Conservation (phyloP, 2,888 invertebrate genomes). For the Eupithecia centaureata region DNA sequence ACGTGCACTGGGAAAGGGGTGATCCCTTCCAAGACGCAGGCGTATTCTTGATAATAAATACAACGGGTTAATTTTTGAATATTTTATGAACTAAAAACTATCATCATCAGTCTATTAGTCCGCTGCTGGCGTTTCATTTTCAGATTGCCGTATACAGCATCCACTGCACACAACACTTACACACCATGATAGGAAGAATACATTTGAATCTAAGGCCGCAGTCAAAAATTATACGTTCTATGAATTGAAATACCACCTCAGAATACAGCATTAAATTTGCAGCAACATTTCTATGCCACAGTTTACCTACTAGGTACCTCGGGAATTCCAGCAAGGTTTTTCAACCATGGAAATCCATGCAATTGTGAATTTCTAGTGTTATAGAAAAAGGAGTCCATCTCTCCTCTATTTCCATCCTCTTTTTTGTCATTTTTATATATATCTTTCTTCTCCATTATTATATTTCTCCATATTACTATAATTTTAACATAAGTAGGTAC, state of each 20-base stretch:
- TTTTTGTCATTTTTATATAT: too few species aligned
- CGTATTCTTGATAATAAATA: constrained; percentile 46
- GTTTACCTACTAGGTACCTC: background rate
- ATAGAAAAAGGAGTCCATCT: background rate
- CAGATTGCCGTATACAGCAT: background rate
- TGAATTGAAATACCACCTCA: too few species aligned
- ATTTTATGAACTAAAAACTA: background rate
- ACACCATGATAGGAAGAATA: too few species aligned
- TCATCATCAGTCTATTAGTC: background rate
- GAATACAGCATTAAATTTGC: too few species aligned
- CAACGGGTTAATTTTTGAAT: background rate
- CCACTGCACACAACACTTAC: background rate
- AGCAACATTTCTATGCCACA: too few species aligned
- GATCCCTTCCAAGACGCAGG: constrained; percentile 48
- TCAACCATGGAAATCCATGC: background rate
- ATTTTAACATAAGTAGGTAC: too few species aligned
- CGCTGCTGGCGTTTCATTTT: background rate
- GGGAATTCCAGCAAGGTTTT: background rate
- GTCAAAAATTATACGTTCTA: too few species aligned
- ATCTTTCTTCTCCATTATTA: too few species aligned
- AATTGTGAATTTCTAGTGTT: too few species aligned
- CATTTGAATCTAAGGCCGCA: too few species aligned
- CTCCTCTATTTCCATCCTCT: background rate
- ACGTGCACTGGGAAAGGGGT: constrained; percentile 62
- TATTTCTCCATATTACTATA: too few species aligned